A percentile compares a stretch with the other conserved stretches of the same genome.
These are phyloP conservation scores for Limnodromus scolopaceus DNA, from an alignment of 2,797 vertebrate genomes.

Conservation along the genomic window DNA sequence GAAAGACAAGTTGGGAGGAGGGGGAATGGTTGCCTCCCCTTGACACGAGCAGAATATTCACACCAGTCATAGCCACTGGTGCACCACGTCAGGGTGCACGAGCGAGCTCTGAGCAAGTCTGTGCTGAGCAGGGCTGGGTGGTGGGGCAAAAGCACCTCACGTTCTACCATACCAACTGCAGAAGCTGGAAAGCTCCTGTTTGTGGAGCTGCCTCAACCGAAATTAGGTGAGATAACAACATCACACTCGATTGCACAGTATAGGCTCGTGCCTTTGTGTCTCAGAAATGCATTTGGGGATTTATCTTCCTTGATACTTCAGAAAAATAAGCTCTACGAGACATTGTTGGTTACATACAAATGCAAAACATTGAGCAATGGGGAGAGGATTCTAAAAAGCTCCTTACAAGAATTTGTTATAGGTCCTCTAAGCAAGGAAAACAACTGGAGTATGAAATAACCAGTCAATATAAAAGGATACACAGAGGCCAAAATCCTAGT, in stretches of 20 bases:
- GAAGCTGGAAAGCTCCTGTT: neutral
- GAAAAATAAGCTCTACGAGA: neutral
- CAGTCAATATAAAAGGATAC: neutral
- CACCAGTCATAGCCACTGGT: fast-evolving
- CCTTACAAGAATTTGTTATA: neutral
- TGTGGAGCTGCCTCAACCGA: neutral
- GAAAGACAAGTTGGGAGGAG: neutral
- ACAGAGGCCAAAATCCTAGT: neutral
- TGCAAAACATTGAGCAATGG: neutral
- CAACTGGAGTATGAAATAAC: neutral
- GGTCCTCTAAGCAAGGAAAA: neutral
- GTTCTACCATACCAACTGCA: fast-evolving
- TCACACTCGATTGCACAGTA: neutral
- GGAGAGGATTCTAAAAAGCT: neutral
- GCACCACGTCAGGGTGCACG: fast-evolving
- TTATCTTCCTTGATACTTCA: neutral
- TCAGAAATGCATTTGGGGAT: neutral
- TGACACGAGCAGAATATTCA: neutral
- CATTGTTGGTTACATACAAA: neutral
- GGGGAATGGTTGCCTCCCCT: neutral
- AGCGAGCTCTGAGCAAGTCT: neutral
- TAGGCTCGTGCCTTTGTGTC: neutral
- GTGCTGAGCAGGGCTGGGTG: neutral
- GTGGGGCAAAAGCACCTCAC: neutral
- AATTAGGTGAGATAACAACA: neutral